Conservation (phyloP, 2,888 invertebrate species). For the Melangyna quadrimaculata region DNA sequence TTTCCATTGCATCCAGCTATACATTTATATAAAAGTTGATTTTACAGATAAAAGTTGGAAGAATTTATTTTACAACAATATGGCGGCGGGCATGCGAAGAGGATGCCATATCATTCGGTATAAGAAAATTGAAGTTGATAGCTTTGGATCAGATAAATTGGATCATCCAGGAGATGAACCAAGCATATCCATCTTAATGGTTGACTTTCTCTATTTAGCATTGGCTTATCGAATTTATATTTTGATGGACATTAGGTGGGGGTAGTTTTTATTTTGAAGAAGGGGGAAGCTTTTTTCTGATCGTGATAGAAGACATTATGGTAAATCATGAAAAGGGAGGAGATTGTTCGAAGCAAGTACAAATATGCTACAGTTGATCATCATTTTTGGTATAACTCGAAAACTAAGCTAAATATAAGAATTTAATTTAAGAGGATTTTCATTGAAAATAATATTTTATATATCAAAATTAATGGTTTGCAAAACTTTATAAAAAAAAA, state of each 20-base stretch:
- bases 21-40: conserved; percentile 36
- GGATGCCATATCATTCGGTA: neutral
- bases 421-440: too few species aligned
- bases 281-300: neutral
- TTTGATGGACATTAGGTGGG: conserved; percentile 16
- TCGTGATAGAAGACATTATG: conserved; percentile 58
- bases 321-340: conserved; percentile 31
- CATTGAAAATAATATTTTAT: too few species aligned
- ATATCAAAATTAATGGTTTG: too few species aligned
- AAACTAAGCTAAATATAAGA: too few species aligned
- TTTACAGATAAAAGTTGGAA: conserved; percentile 58
- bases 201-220: conserved; percentile 15
- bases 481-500: too few species aligned
- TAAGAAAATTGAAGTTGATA: conserved; percentile 8
- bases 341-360: conserved; percentile 1
- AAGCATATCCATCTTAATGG: conserved; percentile 47
- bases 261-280: neutral
- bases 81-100: neutral
- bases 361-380: too few species aligned
- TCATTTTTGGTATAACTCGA: too few species aligned
- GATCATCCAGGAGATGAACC: conserved; percentile 57
- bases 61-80: conserved; percentile 43
- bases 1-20: neutral
- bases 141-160: conserved; percentile 33
- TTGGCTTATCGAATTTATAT: conserved; percentile 38